Evolutionary conservation across 2,888 invertebrate genomes (phyloP).

Genomic region (Deilephila elpenor): DNA sequence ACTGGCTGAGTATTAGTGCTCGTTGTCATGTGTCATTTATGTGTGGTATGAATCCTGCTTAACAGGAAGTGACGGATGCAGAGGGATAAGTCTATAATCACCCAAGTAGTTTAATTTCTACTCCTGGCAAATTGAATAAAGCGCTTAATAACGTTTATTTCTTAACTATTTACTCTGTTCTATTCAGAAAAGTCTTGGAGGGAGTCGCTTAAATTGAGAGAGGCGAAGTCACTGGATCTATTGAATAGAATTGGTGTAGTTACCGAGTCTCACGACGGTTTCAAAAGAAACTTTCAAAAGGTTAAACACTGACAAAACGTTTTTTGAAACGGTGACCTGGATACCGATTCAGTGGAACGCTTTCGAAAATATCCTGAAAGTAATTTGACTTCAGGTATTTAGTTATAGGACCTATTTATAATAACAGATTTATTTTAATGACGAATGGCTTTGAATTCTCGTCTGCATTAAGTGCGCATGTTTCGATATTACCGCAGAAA

Average conservation of each 20-base stretch:
- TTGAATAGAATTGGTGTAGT: conserved; percentile 26
- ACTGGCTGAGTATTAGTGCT: no score
- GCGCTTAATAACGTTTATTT: conserved; percentile 15
- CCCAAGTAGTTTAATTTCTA: no score
- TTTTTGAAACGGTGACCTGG: background rate
- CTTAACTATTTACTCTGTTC: background rate
- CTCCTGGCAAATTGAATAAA: background rate
- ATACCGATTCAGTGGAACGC: background rate
- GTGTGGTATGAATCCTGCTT: no score
- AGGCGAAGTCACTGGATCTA: conserved; percentile 3
- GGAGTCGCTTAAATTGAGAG: conserved; percentile 2
- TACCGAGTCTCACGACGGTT: background rate
- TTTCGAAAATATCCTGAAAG: background rate
- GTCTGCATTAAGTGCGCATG: no score
- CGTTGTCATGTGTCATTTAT: no score
- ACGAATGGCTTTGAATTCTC: no score
- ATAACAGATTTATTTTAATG: no score
- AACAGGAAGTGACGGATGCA: no score
- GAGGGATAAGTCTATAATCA: no score
- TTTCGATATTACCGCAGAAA: no score
- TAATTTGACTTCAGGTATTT: no score
- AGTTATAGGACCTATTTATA: no score
- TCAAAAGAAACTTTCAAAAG: background rate
- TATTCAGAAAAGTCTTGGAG: conserved; percentile 8
- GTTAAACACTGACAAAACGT: conserved; percentile 6